A percentile compares a stretch with the other conserved stretches of the same genome.
phyloP scores from a whole-genome alignment of 2,797 vertebrate genomes.

The Todus mexicanus region DNA sequence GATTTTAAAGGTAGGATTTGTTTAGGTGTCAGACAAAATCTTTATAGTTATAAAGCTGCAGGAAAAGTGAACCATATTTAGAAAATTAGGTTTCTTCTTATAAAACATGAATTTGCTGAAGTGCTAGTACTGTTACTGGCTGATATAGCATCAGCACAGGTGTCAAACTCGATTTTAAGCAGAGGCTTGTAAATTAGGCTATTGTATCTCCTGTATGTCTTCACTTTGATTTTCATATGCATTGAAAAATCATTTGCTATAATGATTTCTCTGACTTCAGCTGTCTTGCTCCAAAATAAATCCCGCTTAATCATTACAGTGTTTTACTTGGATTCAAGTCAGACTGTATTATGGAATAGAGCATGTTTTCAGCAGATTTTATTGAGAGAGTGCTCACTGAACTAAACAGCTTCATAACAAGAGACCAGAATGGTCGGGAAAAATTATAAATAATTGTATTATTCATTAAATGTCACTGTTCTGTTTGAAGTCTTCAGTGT shows the following conservation, averaged over 20 bases:
- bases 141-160: neutral
- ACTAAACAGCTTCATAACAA: neutral
- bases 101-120: neutral
- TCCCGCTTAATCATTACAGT: neutral
- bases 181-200: neutral
- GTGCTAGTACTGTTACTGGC: neutral
- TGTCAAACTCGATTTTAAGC: neutral
- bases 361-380: neutral
- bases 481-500: neutral
- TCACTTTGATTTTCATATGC: neutral
- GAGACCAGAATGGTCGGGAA: neutral
- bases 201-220: neutral
- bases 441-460: neutral
- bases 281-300: neutral
- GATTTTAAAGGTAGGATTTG: neutral
- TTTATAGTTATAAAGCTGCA: neutral
- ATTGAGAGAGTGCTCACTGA: neutral
- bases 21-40: neutral
- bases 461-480: neutral
- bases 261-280: neutral
- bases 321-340: neutral
- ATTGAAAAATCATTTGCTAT: neutral
- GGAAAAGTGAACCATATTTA: neutral
- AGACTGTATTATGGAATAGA: neutral
- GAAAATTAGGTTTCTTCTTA: neutral